phyloP scores from a whole-genome alignment of 2,797 vertebrate species.

The Helicolenus hilgendorfi region DNA sequence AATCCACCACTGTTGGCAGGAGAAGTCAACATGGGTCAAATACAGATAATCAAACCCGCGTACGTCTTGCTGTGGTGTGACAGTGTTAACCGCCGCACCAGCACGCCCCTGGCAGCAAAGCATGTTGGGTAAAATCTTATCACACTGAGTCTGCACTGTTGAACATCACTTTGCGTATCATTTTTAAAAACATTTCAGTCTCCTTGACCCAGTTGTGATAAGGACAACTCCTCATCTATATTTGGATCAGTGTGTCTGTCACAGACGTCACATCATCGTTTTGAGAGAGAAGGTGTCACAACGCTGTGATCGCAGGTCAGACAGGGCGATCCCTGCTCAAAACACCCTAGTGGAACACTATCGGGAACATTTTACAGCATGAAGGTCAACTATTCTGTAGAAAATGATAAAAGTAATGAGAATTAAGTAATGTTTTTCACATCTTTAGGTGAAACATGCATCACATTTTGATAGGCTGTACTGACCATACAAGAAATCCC shows the following conservation, averaged over 20 bases:
- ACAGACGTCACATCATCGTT: conserved; percentile 6
- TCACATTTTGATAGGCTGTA: not conserved
- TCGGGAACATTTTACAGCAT: not conserved
- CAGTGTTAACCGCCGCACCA: conserved; percentile 16
- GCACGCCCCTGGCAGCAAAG: conserved; percentile 8
- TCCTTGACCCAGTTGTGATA: conserved; percentile 75
- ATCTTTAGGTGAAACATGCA: not conserved
- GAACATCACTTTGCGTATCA: conserved; percentile 22
- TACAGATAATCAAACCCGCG: not conserved
- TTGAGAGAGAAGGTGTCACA: conserved; percentile 28
- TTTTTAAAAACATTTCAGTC: conserved; percentile 36
- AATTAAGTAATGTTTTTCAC: not conserved
- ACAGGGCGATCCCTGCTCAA: not conserved
- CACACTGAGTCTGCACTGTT: conserved; percentile 20
- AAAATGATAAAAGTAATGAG: not conserved
- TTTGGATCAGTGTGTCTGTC: conserved; percentile 60
- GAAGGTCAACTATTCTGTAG: not conserved
- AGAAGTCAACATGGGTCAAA: not conserved
- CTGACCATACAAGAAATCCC: not conserved
- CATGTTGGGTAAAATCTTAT: conserved; percentile 36
- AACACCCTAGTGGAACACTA: not conserved
- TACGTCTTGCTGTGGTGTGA: not conserved
- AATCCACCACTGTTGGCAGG: not conserved
- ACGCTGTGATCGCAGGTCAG: conserved; percentile 48
- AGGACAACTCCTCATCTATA: conserved; percentile 64